phyloP scores from a whole-genome alignment of 2,797 vertebrate genomes.

The Ambastaia sidthimunki region DNA sequence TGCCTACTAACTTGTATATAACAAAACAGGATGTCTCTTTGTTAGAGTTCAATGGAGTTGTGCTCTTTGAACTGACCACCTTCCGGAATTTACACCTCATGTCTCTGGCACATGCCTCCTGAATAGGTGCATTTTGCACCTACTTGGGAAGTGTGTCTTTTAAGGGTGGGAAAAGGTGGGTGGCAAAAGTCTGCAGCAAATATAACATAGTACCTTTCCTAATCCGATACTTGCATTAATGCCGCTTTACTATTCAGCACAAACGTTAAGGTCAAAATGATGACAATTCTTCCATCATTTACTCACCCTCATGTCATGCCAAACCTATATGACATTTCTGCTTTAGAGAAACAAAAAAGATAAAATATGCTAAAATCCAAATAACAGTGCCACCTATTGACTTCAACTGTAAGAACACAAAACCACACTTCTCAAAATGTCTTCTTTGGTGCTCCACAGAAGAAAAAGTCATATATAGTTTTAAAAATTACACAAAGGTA shows the following conservation, averaged over 20 bases:
- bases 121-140: not conserved
- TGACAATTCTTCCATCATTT: not conserved
- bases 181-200: conserved; percentile 2
- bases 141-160: conserved; percentile 37
- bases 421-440: not conserved
- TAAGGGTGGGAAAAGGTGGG: conserved; percentile 8
- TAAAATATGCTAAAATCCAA: not conserved
- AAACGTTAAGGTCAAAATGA: not conserved
- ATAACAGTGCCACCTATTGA: too few species aligned
- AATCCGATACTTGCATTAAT: not conserved
- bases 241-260: not conserved
- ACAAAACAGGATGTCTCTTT: conserved; percentile 41
- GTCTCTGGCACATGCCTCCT: conserved; percentile 9
- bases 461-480: not conserved
- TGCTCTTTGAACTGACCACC: conserved; percentile 20
- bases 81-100: conserved; percentile 44
- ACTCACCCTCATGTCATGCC: not conserved
- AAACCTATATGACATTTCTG: not conserved
- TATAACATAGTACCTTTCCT: not conserved
- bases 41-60: not conserved
- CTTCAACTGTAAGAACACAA: not conserved
- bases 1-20: conserved; percentile 24
- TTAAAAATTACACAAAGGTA: not conserved
- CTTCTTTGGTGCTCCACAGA: not conserved
- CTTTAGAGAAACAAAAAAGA: not conserved